These are phyloP conservation scores for Luehdorfia chinensis DNA, from an alignment of 1,140 invertebrate species.

Conservation along the genomic window DNA sequence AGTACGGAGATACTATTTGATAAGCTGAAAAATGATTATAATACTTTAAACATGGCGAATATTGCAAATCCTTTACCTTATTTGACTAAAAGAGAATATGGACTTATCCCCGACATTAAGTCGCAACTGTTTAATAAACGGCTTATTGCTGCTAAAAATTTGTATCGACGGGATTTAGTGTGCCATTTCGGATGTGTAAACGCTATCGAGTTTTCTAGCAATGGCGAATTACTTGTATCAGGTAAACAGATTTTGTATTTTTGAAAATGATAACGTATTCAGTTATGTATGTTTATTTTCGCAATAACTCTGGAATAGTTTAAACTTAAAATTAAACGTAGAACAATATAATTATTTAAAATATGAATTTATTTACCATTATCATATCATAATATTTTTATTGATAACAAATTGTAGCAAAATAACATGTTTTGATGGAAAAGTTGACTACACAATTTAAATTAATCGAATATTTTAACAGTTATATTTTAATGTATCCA, in stretches of 20 bases:
- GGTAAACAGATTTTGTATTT: conserved; percentile 78
- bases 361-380: too few species aligned
- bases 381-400: too few species aligned
- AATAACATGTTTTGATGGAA: too few species aligned
- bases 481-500: too few species aligned
- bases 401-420: too few species aligned
- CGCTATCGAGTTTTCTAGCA: conserved; percentile 95
- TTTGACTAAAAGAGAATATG: conserved; percentile 59
- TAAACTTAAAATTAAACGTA: too few species aligned
- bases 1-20: too few species aligned
- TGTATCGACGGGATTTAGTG: conserved; percentile 90
- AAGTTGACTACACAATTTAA: too few species aligned
- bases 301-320: too few species aligned
- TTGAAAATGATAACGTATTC: too few species aligned
- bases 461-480: too few species aligned
- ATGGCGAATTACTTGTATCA: conserved; percentile 91
- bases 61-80: conserved; percentile 58
- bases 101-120: conserved; percentile 49
- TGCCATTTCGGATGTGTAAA: conserved; percentile 98
- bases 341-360: too few species aligned
- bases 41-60: conserved; percentile 66
- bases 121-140: conserved; percentile 80
- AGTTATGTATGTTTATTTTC: background rate
- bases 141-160: conserved; percentile 81
- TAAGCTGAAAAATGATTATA: conserved; percentile 60